Evolutionary conservation across 2,888 invertebrate genomes (phyloP), one percentile per base, ranked within the genome.

Genomic region (Dicyrtoma fusca): DNA sequence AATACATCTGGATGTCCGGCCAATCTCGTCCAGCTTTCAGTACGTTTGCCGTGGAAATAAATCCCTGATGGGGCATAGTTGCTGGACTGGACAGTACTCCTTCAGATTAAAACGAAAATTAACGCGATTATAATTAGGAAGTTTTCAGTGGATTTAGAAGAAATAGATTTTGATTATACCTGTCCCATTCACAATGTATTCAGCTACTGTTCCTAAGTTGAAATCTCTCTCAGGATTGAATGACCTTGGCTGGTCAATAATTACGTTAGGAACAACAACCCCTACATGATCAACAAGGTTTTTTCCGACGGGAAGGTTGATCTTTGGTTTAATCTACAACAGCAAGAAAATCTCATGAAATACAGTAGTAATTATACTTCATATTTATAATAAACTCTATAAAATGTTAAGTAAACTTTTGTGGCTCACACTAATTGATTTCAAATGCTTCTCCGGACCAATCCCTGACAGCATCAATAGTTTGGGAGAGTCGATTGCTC

Each of bases 41-140:
- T 1, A 74, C 76, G 5, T 71, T 61, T 0, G 74, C 71, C 0
- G 77, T 70, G 76, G 92, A 92, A 14, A 95, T 91, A 83, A 93
- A 95, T 71, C 0, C 79, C 90, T 34, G 34, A 34, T 34, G 34
- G 34, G 34, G n/a, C n/a, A n/a, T 34, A 5, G 34, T 8, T 34
- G 4, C 34, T 34, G 8, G 8, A 34, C n/a, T n/a, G n/a, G n/a
- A 8, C 34, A 34, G 34, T 34, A 34, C 3, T 3, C 34, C 34
- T 34, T 34, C 34, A 34, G 8, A 34, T 34, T 34, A 34, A 34
- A 34, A 34, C 8, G 34, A 34, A 34, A 34, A 34, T 34, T 34
- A 34, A 34, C 4, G 3, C 34, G 34, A 8, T 34, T 3, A 5
- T 34, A 3, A 34, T 5, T 8, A 5, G 8, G 34, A 34, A 34